Evolutionary conservation across 2,797 vertebrate genomes (phyloP).

Genomic region (Macroramphosus scolopax): DNA sequence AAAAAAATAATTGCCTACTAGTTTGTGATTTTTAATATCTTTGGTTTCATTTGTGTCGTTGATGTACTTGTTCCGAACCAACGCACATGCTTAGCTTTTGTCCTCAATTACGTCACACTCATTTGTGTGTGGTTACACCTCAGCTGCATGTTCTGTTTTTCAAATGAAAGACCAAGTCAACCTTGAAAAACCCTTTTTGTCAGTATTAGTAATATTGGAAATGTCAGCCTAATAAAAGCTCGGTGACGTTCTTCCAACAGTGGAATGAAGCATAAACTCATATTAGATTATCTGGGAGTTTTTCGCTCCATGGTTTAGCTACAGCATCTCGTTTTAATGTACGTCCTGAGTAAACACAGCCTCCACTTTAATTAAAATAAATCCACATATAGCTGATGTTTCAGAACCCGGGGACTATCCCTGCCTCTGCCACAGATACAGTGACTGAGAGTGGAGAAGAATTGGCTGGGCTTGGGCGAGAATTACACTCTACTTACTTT

Average conservation of each 20-base stretch:
- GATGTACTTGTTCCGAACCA: conserved; percentile 24
- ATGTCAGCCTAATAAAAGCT: conserved; percentile 49
- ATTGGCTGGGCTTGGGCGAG: conserved; percentile 55
- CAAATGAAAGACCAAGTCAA: conserved; percentile 44
- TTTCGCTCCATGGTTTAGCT: conserved; percentile 38
- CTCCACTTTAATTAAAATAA: conserved; percentile 82
- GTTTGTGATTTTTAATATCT: conserved; percentile 27
- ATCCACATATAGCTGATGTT: conserved; percentile 78
- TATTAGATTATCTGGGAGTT: conserved; percentile 42
- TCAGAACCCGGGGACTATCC: conserved; percentile 58
- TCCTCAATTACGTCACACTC: too few species aligned
- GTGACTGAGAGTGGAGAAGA: conserved; percentile 67
- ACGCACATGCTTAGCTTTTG: conserved; percentile 23
- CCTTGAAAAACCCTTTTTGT: conserved; percentile 30
- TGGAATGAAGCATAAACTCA: conserved; percentile 37
- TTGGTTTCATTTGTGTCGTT: conserved; percentile 18
- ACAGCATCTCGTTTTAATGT: conserved; percentile 56
- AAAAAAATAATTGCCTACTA: conserved; percentile 21
- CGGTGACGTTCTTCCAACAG: conserved; percentile 27
- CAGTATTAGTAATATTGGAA: conserved; percentile 39
- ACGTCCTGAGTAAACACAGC: conserved; percentile 71
- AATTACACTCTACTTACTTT: conserved; percentile 67
- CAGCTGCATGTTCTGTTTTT: too few species aligned
- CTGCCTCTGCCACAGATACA: conserved; percentile 60
- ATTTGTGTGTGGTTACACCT: conserved; percentile 40